phyloP scores from a whole-genome alignment of 2,888 invertebrate species.

The Nineta flava region DNA sequence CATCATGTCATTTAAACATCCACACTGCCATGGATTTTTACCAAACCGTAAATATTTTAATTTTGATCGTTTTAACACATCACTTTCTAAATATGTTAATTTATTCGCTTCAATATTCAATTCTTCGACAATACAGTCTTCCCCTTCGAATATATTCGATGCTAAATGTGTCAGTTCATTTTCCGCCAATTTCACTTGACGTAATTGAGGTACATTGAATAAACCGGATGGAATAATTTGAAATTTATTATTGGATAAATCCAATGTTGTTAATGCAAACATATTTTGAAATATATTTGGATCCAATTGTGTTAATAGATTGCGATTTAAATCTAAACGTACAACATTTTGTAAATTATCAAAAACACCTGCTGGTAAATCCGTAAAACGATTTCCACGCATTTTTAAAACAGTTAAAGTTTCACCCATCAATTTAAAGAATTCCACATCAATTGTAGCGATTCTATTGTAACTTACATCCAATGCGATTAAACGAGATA shows the following conservation, averaged over 20 bases:
- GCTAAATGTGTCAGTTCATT: background rate
- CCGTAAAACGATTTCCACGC: conserved; percentile 13
- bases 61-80: background rate
- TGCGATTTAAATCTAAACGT: conserved; percentile 13
- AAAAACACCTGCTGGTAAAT: conserved; percentile 13
- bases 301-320: conserved; percentile 14
- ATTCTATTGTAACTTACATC: background rate
- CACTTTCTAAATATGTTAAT: background rate
- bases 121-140: background rate
- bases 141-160: background rate
- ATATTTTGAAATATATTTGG: conserved; percentile 13
- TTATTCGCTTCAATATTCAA: background rate
- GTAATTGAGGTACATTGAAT: background rate
- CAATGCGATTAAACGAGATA: background rate
- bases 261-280: conserved; percentile 12
- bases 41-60: background rate
- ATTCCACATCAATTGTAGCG: background rate
- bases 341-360: background rate
- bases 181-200: background rate
- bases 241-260: conserved; percentile 16
- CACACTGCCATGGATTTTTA: background rate
- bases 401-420: conserved; percentile 11
- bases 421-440: conserved; percentile 9
- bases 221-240: background rate
- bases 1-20: background rate